A percentile compares a stretch with the other conserved stretches of the same genome.
phyloP scores from a whole-genome alignment of 2,113 vertebrate species.

The Brienomyrus brachyistius region DNA sequence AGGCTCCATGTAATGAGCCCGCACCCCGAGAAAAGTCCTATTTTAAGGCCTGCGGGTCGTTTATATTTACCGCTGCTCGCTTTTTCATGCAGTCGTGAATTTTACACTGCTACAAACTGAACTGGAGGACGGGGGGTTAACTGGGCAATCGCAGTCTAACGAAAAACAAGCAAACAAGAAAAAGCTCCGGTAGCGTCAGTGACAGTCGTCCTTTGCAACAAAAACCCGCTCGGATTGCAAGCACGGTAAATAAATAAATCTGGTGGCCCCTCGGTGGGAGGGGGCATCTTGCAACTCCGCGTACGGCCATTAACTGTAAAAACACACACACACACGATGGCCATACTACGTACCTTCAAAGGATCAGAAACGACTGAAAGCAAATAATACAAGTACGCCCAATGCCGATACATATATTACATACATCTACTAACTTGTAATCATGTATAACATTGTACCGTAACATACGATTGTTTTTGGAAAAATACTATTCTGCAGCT shows the following conservation, averaged over 20 bases:
- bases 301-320: background rate
- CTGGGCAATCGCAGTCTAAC: background rate
- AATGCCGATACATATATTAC: background rate
- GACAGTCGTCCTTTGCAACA: background rate
- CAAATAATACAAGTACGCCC: background rate
- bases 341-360: background rate
- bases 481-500: background rate
- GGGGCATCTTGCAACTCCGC: background rate
- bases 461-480: background rate
- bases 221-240: background rate
- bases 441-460: background rate
- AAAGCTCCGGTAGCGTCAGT: background rate
- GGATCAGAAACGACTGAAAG: background rate
- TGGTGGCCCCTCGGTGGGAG: background rate
- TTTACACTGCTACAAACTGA: background rate
- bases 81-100: background rate
- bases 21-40: background rate
- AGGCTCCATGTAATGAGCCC: background rate
- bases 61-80: background rate
- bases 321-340: background rate
- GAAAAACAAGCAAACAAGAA: background rate
- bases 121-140: background rate
- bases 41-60: background rate
- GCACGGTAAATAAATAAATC: constrained; percentile 5
- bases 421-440: background rate